These are phyloP conservation scores for Seison nebaliae DNA, from an alignment of 1,140 invertebrate species.

Conservation along the genomic window DNA sequence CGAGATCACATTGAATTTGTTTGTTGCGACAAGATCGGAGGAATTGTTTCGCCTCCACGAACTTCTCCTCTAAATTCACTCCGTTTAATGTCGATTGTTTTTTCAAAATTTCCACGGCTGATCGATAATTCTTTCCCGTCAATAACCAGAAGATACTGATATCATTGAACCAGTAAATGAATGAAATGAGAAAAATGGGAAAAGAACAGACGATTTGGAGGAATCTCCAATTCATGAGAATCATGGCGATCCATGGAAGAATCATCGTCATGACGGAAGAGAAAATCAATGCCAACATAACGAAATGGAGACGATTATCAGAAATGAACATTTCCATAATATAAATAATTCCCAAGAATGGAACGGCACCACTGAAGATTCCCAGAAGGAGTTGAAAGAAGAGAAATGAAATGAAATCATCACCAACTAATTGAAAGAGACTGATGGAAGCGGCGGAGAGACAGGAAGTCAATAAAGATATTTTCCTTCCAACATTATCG, in stretches of 20 bases:
- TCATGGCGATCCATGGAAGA: conserved; percentile 4
- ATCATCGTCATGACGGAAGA: conserved; percentile 7
- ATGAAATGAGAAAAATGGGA: conserved; percentile 6
- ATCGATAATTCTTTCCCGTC: conserved; percentile 6
- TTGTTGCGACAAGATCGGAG: conserved; percentile 7
- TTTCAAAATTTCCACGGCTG: conserved; percentile 4
- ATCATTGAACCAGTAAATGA: conserved; percentile 6
- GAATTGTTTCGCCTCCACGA: conserved; percentile 10
- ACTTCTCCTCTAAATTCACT: conserved; percentile 7
- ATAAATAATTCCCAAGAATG: conserved; percentile 2
- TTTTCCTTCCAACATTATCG: conserved; percentile 11
- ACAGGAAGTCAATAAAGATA: conserved; percentile 6
- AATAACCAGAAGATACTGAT: conserved; percentile 11
- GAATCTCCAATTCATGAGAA: conserved; percentile 4
- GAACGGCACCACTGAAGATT: conserved; percentile 5
- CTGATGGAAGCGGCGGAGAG: conserved; percentile 4
- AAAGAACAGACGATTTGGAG: conserved; percentile 5
- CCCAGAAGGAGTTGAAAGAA: conserved; percentile 12
- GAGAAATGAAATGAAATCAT: conserved; percentile 9
- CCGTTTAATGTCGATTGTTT: conserved; percentile 4
- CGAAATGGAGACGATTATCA: conserved; percentile 6
- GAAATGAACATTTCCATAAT: conserved; percentile 13
- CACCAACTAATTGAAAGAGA: conserved; percentile 11
- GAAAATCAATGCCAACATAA: no score
- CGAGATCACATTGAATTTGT: conserved; percentile 6